Percentiles rank a stretch among this genome's conserved stretches.
phyloP scores from a whole-genome alignment of 2,797 vertebrate genomes.

The Spinus olivaceus region DNA sequence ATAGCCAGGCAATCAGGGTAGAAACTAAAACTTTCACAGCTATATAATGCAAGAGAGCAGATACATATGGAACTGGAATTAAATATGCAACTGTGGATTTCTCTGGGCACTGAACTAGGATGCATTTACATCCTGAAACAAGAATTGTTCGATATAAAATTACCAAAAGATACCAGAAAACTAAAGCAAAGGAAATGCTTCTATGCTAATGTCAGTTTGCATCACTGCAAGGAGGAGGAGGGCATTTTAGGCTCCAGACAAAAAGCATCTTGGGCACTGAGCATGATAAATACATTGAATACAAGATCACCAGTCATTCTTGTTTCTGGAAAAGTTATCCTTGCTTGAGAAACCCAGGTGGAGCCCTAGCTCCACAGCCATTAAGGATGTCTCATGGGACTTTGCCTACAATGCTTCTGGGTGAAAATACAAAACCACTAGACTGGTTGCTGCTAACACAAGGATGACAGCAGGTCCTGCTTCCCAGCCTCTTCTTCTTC shows the following conservation, averaged over 20 bases:
- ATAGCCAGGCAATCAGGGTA: background rate
- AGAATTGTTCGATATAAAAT: background rate
- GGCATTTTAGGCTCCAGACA: background rate
- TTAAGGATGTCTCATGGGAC: background rate
- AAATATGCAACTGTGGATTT: background rate
- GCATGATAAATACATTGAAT: background rate
- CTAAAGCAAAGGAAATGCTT: background rate
- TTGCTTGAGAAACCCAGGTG: background rate
- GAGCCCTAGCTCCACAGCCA: background rate
- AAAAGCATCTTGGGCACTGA: background rate
- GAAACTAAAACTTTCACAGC: background rate
- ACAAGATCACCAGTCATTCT: background rate
- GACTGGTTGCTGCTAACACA: background rate
- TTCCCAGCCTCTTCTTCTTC: background rate
- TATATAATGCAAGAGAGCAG: background rate
- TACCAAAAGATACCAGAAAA: background rate
- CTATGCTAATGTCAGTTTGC: background rate
- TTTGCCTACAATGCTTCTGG: background rate
- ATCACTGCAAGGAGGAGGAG: background rate
- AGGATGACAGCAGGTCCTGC: background rate
- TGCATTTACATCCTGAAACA: background rate
- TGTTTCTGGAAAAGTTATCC: background rate
- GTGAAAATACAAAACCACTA: background rate
- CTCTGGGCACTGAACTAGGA: background rate
- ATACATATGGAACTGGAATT: background rate